Evolutionary conservation across 2,888 invertebrate species (phyloP).

Genomic region (Drosophila neonasuta): DNA sequence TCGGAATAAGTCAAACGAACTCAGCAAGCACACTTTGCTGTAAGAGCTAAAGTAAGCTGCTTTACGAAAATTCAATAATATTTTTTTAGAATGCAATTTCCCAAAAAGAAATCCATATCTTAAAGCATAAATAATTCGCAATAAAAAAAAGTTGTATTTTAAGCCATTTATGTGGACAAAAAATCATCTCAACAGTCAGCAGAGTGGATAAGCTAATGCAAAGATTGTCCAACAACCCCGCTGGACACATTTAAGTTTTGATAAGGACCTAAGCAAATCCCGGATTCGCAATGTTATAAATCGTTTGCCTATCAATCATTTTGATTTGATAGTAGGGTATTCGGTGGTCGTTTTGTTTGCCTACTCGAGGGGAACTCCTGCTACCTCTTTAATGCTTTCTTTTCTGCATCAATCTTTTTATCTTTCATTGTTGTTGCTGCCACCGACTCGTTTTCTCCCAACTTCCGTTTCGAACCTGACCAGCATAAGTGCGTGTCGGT

Average conservation of each 20-base stretch:
- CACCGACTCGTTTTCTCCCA: constrained; percentile 41
- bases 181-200: neutral
- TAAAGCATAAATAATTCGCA: constrained; percentile 1
- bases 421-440: constrained; percentile 36
- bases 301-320: constrained; percentile 47
- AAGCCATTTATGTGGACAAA: neutral
- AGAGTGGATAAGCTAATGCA: neutral
- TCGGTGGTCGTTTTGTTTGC: constrained; percentile 21
- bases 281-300: constrained; percentile 25
- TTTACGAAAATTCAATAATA: constrained; percentile 37
- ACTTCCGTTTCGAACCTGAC: constrained; percentile 45
- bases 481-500: constrained; percentile 50
- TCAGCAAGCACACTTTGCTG: constrained; percentile 2
- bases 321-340: constrained; percentile 29
- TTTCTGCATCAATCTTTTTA: constrained; percentile 61
- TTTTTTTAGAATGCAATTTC: constrained; percentile 25
- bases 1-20: constrained; percentile 24
- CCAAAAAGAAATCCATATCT: neutral
- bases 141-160: neutral
- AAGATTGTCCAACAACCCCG: neutral
- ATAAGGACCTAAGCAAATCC: constrained; percentile 31
- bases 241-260: constrained; percentile 25
- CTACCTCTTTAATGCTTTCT: constrained; percentile 46
- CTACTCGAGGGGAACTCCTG: neutral
- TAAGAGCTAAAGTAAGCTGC: constrained; percentile 25